phyloP scores from a whole-genome alignment of 2,113 vertebrate species.

The zebrafish (Danio rerio) region DNA sequence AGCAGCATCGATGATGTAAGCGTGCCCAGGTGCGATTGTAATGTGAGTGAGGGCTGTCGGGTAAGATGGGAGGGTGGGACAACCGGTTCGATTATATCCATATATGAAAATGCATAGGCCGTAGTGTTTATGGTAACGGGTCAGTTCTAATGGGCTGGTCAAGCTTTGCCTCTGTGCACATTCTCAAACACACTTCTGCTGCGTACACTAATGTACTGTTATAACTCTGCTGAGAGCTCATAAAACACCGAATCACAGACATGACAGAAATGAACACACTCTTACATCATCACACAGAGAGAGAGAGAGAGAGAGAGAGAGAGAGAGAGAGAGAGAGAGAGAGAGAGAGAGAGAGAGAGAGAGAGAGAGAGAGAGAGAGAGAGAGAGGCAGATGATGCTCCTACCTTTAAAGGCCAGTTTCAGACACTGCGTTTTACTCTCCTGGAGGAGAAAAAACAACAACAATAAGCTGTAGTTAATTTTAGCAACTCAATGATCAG shows the following conservation, averaged over 20 bases:
- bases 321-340: not conserved
- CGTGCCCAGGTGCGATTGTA: too few species aligned
- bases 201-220: not conserved
- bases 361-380: not conserved
- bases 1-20: too few species aligned
- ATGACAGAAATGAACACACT: not conserved
- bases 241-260: not conserved
- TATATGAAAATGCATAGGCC: too few species aligned
- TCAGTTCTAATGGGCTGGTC: too few species aligned
- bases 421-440: constrained; percentile 98
- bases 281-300: not conserved
- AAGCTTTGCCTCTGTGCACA: not conserved
- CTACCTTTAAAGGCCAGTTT: constrained; percentile 97
- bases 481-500: not conserved
- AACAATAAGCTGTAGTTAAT: not conserved
- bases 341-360: not conserved
- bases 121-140: too few species aligned
- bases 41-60: too few species aligned
- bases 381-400: not conserved
- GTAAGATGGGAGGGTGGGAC: too few species aligned
- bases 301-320: not conserved
- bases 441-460: constrained; percentile 79
- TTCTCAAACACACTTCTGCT: not conserved
- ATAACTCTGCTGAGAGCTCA: not conserved
- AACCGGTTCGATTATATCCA: too few species aligned